These are phyloP conservation scores for Ranitomeya imitator DNA, from an alignment of 2,113 vertebrate species.

Conservation along the genomic window DNA sequence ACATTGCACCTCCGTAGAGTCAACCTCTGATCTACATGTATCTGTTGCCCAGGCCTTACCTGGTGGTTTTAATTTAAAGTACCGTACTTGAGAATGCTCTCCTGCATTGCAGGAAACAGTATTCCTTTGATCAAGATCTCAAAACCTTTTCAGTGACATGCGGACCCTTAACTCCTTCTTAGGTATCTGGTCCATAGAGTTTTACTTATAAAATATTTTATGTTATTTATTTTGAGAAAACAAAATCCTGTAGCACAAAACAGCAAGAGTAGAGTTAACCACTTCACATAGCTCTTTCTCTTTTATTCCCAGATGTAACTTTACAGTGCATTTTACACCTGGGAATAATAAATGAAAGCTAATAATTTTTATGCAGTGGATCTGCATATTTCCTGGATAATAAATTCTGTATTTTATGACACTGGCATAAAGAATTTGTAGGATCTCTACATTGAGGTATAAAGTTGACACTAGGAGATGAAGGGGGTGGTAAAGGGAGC, in stretches of 20 bases:
- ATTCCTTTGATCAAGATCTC: constrained; percentile 52
- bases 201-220: not conserved
- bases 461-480: constrained; percentile 28
- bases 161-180: constrained; percentile 38
- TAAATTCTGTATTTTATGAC: constrained; percentile 36
- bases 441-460: constrained; percentile 41
- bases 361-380: constrained; percentile 47
- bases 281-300: constrained; percentile 13
- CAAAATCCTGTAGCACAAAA: not conserved
- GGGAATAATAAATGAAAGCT: constrained; percentile 47
- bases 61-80: constrained; percentile 55
- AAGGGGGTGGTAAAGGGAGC: not conserved
- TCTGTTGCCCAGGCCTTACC: constrained; percentile 33
- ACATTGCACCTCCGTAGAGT: not conserved
- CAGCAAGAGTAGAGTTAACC: constrained; percentile 21
- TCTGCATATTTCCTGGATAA: constrained; percentile 54
- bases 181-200: not conserved
- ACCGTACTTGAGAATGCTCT: constrained; percentile 50
- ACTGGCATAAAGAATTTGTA: constrained; percentile 34
- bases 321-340: constrained; percentile 43
- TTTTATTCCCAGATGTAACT: constrained; percentile 34
- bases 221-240: not conserved
- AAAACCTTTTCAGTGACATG: constrained; percentile 39
- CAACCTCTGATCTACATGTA: constrained; percentile 33
- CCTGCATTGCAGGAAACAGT: constrained; percentile 57